Conservation (phyloP, 2,888 invertebrate genomes). For the Drosophila buzzatii region DNA sequence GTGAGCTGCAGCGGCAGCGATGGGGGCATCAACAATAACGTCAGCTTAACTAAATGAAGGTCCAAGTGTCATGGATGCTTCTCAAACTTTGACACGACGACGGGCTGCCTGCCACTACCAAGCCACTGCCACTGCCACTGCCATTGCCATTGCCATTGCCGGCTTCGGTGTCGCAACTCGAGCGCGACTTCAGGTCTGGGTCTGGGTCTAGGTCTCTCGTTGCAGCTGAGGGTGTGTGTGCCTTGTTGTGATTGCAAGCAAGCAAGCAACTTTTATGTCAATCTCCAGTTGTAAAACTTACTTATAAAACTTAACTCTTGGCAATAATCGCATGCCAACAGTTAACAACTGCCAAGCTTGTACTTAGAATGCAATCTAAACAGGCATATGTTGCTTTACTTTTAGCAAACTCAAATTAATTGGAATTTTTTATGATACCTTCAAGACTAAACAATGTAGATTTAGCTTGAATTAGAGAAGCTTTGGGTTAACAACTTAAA, state of each 20-base stretch:
- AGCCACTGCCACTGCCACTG: constrained; percentile 2
- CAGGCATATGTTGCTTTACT: constrained; percentile 7
- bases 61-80: constrained; percentile 71
- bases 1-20: constrained; percentile 31
- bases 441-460: background rate
- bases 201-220: constrained; percentile 1
- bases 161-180: background rate
- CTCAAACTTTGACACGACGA: constrained; percentile 63
- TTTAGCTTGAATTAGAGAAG: background rate
- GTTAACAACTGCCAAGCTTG: constrained; percentile 32
- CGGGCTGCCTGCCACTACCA: constrained; percentile 15
- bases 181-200: constrained; percentile 5
- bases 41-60: constrained; percentile 76
- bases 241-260: constrained; percentile 54
- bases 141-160: background rate
- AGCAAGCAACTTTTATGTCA: constrained; percentile 65
- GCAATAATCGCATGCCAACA: constrained; percentile 60
- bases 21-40: constrained; percentile 57
- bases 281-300: constrained; percentile 62
- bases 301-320: constrained; percentile 54
- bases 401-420: background rate
- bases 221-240: constrained; percentile 1
- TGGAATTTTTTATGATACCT: background rate
- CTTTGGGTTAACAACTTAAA: too few species aligned
- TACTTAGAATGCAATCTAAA: constrained; percentile 2